A percentile compares a stretch with the other conserved stretches of the same genome.
phyloP scores from a whole-genome alignment of 1,140 invertebrate genomes.

The Venustaconcha ellipsiformis region DNA sequence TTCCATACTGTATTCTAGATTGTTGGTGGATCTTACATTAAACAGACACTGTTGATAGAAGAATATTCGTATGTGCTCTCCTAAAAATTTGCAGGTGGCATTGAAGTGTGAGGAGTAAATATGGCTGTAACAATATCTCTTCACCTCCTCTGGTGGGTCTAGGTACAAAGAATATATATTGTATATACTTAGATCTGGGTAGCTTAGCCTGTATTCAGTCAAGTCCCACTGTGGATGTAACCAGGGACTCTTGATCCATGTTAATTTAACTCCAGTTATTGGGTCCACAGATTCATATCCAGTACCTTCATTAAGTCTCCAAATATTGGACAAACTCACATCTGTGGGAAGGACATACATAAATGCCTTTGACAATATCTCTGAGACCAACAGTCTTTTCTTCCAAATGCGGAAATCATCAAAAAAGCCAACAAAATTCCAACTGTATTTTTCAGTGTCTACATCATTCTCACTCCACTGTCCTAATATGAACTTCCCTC shows the following conservation, averaged over 20 bases:
- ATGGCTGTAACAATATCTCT: too few species aligned
- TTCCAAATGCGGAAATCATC: slow-evolving; percentile 45
- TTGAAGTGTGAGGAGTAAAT: too few species aligned
- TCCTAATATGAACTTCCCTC: slow-evolving; percentile 38
- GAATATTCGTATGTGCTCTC: too few species aligned
- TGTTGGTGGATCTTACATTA: too few species aligned
- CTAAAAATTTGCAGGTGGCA: too few species aligned
- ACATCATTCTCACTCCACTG: too few species aligned
- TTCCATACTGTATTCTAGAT: background rate
- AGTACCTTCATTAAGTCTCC: slow-evolving; percentile 35
- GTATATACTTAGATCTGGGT: background rate
- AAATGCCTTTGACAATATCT: slow-evolving; percentile 32
- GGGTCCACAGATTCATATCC: slow-evolving; percentile 24
- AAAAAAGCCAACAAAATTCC: slow-evolving; percentile 27
- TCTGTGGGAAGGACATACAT: slow-evolving; percentile 17
- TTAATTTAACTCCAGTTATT: slow-evolving; percentile 10
- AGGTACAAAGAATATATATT: too few species aligned
- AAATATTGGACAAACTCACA: slow-evolving; percentile 25
- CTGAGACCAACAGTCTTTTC: slow-evolving; percentile 14
- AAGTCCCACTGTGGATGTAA: slow-evolving; percentile 28
- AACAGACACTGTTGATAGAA: too few species aligned
- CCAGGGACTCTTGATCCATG: slow-evolving; percentile 28
- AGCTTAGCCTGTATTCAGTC: slow-evolving; percentile 20
- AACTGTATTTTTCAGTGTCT: too few species aligned
- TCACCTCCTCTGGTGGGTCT: too few species aligned